A percentile compares a stretch with the other conserved stretches of the same genome.
Conservation (phyloP, 2,888 invertebrate genomes). For the Dryobotodes eremita region DNA sequence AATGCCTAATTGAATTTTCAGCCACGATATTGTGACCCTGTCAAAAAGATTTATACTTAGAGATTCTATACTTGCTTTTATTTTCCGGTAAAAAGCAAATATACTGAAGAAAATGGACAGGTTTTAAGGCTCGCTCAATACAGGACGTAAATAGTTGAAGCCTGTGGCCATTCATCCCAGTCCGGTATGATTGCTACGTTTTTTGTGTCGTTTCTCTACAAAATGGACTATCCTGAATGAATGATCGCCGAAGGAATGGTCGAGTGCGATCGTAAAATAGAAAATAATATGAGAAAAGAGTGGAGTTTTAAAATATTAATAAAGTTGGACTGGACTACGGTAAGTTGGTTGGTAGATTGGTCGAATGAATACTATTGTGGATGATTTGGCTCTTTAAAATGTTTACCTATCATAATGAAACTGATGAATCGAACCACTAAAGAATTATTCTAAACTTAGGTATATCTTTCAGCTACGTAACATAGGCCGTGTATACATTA, state of each 20-base stretch:
- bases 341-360: neutral
- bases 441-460: neutral
- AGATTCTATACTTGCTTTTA: conserved; percentile 53
- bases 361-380: neutral
- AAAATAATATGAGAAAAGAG: conserved; percentile 15
- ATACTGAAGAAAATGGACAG: conserved; percentile 34
- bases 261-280: conserved; percentile 35
- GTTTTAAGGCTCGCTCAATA: conserved; percentile 45
- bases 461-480: neutral
- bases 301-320: conserved; percentile 17
- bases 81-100: conserved; percentile 43
- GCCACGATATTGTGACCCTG: conserved; percentile 77
- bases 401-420: neutral
- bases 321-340: neutral
- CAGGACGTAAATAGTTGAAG: conserved; percentile 55
- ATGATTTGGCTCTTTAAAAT: neutral
- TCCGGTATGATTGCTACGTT: conserved; percentile 55
- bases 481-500: neutral
- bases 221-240: conserved; percentile 54
- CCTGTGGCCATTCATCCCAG: conserved; percentile 49
- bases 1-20: conserved; percentile 88
- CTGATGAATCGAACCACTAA: neutral
- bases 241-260: conserved; percentile 52
- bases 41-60: conserved; percentile 80
- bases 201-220: conserved; percentile 59